Conservation (phyloP, 2,797 vertebrate genomes). For the Jordanella pulchra region DNA sequence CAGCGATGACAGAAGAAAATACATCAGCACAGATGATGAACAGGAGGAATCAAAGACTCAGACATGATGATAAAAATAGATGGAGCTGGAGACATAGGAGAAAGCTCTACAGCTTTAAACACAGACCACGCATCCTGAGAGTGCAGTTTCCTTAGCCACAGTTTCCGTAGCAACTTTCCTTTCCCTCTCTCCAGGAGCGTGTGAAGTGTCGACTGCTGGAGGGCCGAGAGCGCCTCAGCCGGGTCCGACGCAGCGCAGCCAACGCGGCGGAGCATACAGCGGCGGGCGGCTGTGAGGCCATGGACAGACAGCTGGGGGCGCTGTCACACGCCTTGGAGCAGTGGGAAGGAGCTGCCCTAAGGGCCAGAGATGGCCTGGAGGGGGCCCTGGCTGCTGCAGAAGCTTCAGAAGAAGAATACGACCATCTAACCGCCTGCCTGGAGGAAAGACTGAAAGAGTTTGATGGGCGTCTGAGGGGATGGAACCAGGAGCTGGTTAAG, state of each 20-base stretch:
- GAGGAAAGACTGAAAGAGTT: conserved; percentile 84
- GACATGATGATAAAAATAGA: conserved; percentile 23
- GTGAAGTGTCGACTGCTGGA: conserved; percentile 87
- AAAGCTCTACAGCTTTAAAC: conserved; percentile 63
- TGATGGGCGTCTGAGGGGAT: conserved; percentile 79
- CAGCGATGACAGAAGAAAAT: conserved; percentile 29
- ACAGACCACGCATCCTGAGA: conserved; percentile 36
- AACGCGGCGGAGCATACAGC: conserved; percentile 81
- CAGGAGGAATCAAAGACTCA: conserved; percentile 25
- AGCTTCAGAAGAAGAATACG: conserved; percentile 88
- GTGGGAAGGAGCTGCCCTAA: conserved; percentile 89
- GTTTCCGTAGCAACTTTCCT: conserved; percentile 84
- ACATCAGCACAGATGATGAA: conserved; percentile 14
- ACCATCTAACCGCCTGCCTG: conserved; percentile 77
- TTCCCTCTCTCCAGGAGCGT: conserved; percentile 84
- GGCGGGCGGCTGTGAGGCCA: conserved; percentile 85
- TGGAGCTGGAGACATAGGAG: conserved; percentile 9
- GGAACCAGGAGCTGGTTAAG: conserved; percentile 81
- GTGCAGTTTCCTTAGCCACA: conserved; percentile 65
- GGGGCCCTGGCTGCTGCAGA: conserved; percentile 82
- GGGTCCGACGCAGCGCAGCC: conserved; percentile 82
- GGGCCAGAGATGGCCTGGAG: conserved; percentile 83
- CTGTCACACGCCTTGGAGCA: conserved; percentile 90
- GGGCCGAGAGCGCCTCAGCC: conserved; percentile 86
- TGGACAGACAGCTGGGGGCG: conserved; percentile 89